These are phyloP conservation scores for Bryconaethiops microstoma DNA, from an alignment of 2,797 vertebrate species.

Conservation along the genomic window DNA sequence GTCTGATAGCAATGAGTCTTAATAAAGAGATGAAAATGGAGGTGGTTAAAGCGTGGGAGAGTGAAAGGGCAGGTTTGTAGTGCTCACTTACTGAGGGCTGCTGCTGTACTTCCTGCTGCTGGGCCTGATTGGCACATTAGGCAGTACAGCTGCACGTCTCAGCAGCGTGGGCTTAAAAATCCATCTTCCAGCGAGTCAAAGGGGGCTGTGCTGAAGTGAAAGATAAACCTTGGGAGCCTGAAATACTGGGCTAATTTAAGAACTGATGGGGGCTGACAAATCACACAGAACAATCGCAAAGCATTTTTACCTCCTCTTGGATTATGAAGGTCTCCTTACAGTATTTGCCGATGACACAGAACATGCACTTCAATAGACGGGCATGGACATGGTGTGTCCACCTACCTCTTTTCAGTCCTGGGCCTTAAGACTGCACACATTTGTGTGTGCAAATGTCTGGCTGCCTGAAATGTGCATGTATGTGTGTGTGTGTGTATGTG, in stretches of 20 bases:
- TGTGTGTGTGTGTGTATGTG: constrained; percentile 16
- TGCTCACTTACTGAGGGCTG: constrained; percentile 31
- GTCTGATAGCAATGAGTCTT: constrained; percentile 20
- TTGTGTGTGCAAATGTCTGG: constrained; percentile 26
- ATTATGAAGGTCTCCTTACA: constrained; percentile 30
- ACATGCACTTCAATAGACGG: constrained; percentile 35
- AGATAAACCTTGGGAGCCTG: constrained; percentile 40
- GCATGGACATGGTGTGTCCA: constrained; percentile 32
- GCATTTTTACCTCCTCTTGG: constrained; percentile 23
- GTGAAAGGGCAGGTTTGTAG: constrained; percentile 48
- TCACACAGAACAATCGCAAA: constrained; percentile 28
- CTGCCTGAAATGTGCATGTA: constrained; percentile 29
- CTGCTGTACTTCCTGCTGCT: constrained; percentile 41
- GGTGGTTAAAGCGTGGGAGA: constrained; percentile 48
- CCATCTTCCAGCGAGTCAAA: constrained; percentile 40
- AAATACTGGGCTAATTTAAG: constrained; percentile 50
- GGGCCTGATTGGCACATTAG: constrained; percentile 52
- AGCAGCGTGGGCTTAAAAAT: constrained; percentile 51
- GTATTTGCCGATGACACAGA: constrained; percentile 5
- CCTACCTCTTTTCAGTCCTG: constrained; percentile 49
- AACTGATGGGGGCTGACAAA: constrained; percentile 42
- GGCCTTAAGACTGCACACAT: constrained; percentile 31
- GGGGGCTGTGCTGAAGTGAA: constrained; percentile 45
- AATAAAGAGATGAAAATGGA: constrained; percentile 51
- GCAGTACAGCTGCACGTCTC: constrained; percentile 21